These are phyloP conservation scores for Peribatodes rhomboidaria DNA, from an alignment of 2,888 invertebrate species.

Conservation along the genomic window DNA sequence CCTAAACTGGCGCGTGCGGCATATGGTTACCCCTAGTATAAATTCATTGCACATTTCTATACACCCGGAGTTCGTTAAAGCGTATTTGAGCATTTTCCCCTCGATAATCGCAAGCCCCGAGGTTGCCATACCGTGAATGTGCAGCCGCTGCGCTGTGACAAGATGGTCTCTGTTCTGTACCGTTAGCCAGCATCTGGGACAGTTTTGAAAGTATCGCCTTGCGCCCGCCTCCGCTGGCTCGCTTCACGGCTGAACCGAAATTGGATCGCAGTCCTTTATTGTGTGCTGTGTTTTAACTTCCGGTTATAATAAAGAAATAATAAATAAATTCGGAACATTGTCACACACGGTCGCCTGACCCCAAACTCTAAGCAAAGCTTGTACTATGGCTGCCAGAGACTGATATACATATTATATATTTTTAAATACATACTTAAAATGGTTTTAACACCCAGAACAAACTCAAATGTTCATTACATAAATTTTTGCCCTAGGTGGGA, in stretches of 20 bases:
- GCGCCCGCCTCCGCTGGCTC: slow-evolving; percentile 46
- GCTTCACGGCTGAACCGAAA: slow-evolving; percentile 63
- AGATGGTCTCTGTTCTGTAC: slow-evolving; percentile 73
- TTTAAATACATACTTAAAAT: too few species aligned
- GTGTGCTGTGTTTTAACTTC: slow-evolving; percentile 52
- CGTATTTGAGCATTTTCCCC: slow-evolving; percentile 26
- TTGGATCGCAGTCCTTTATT: slow-evolving; percentile 74
- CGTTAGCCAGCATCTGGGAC: slow-evolving; percentile 84
- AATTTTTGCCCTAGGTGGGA: too few species aligned
- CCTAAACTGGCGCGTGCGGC: slow-evolving; percentile 8
- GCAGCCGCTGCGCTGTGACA: slow-evolving; percentile 78
- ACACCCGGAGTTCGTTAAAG: slow-evolving; percentile 18
- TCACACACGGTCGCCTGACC: too few species aligned
- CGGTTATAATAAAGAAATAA: too few species aligned
- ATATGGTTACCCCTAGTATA: slow-evolving; percentile 7
- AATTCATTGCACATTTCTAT: slow-evolving; percentile 26
- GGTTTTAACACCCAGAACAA: too few species aligned
- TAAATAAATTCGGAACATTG: too few species aligned
- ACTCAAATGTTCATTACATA: too few species aligned
- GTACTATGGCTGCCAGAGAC: too few species aligned
- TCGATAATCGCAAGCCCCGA: slow-evolving; percentile 50
- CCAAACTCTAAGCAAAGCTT: too few species aligned
- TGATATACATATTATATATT: too few species aligned
- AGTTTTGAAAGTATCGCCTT: slow-evolving; percentile 81
- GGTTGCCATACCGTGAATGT: slow-evolving; percentile 56